Evolutionary conservation across 2,797 vertebrate genomes (phyloP), one percentile per base, ranked within the genome.

Genomic region (Takifugu ocellatus): DNA sequence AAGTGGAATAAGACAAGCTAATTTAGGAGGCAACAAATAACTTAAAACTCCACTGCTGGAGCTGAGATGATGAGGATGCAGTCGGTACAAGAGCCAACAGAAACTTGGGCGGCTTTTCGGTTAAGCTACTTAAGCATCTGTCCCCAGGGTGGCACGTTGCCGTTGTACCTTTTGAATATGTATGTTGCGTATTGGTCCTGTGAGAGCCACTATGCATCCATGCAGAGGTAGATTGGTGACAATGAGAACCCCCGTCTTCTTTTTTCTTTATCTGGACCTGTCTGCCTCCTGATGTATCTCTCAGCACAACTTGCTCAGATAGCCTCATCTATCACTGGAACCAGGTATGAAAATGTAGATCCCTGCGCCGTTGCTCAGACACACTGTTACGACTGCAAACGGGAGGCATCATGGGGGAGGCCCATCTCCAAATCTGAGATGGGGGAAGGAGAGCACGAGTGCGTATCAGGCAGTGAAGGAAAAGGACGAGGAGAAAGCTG

Each of bases 251-350:
- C 77, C 65, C 10, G 68, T 70, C 75, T 70, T 70, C 74, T 74
- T 76, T 75, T 78, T 71, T 76, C 78, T 87, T 89, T 87, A 85
- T 88, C 87, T 79, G 59, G 76, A 72, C 74, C 84, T 90, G 90
- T 91, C 88, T 81, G 65, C 75, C 70, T 82, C 58, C 88, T 92
- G 89, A 92, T 92, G 84, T 81, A 93, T 91, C 84, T 91, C 87
- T 83, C 84, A 84, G 83, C 78, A 78, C 82, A 88, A 86, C 84
- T 82, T 84, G 78, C 86, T 86, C 78, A 84, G 88, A 92, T 92
- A 89, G 88, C 87, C 90, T 92, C 90, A 92, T 93, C 87, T 85
- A 91, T 93, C 91, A 92, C 57, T 76, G 74, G 78, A 72, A 75
- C 82, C 82, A 75, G 71, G 87, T 89, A 88, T 87, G 84, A 86